Evolutionary conservation across 1,140 invertebrate genomes (phyloP).

Genomic region (Ruditapes philippinarum): DNA sequence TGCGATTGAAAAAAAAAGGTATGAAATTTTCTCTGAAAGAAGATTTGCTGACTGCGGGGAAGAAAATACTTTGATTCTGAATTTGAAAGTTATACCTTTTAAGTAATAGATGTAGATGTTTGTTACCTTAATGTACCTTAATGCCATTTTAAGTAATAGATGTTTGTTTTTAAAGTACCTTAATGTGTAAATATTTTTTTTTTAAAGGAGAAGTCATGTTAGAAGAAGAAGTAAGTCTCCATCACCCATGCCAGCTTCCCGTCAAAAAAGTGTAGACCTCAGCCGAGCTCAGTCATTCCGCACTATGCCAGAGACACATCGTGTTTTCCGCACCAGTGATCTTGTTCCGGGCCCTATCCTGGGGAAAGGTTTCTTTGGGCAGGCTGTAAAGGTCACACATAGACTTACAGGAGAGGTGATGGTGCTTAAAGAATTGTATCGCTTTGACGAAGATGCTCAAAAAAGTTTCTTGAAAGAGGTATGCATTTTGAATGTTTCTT

Average conservation of each 20-base stretch:
- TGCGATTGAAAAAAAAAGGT: too few relatives aligned
- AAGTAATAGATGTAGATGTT: too few relatives aligned
- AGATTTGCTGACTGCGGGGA: too few relatives aligned
- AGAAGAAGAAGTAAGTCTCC: conserved; percentile 83
- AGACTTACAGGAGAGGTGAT: conserved; percentile 96
- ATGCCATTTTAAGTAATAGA: too few relatives aligned
- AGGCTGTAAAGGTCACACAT: conserved; percentile 93
- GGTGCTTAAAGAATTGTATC: conserved; percentile 97
- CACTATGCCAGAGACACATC: conserved; percentile 92
- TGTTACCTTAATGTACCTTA: too few relatives aligned
- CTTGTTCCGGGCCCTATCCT: conserved; percentile 95
- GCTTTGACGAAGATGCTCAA: conserved; percentile 97
- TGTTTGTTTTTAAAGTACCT: too few relatives aligned
- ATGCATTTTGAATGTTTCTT: too few relatives aligned
- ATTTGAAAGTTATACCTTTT: too few relatives aligned
- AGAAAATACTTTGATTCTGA: too few relatives aligned
- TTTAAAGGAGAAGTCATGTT: conserved; percentile 78
- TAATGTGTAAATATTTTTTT: too few relatives aligned
- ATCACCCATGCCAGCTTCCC: conserved; percentile 76
- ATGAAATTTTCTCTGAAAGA: too few relatives aligned
- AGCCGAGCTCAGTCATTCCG: conserved; percentile 95
- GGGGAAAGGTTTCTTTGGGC: conserved; percentile 97
- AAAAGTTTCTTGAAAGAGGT: conserved; percentile 98
- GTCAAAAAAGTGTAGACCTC: conserved; percentile 89
- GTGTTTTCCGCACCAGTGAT: conserved; percentile 96